Evolutionary conservation across 2,113 vertebrate species (phyloP), one percentile per base, ranked within the genome.

Genomic region (Eleginops maclovinus): DNA sequence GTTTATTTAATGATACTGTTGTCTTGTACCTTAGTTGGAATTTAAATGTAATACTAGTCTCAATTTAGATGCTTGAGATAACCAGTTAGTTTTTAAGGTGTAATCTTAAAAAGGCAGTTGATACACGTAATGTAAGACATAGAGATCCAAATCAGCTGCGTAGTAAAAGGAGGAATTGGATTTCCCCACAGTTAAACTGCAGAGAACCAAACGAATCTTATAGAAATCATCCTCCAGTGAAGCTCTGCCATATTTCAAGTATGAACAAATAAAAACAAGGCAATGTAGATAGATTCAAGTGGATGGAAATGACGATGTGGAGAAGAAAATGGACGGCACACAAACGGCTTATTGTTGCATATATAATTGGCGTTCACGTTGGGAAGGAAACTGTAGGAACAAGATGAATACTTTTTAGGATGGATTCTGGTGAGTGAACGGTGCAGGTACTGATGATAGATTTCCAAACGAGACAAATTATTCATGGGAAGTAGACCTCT

Each of bases 361-460:
- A 95, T 95, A 90, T 94, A 94, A 86, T 89, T 91, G 85, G 85
- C 89, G 31, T 36, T 36, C 86, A 84, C 74, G 85, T 88, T 83
- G 77, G 85, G 65, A 83, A 77, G 70, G 77, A 83, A 89, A 88
- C 61, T 7, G 41, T 69, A 74, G 80, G 72, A 79, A 85, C 47
- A 87, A 91, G 91, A 87, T 50, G 51, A 81, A 85, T 65, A 72
- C 58, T 77, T 72, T 61, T 67, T 17, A 79, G 77, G 85, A 87
- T 21, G 47, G 67, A 54, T 36, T 78, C 62, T 46, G 56, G 49
- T 78, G 84, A 82, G 67, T 59, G 53, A 78, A 67, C 62, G 74
- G 65, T 79, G 79, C 49, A 75, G 28, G 28, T 62, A 58, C 40
- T 41, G 46, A 72, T 62, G 83, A 88, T 26, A 55, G 75, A 69